Evolutionary conservation across 2,888 invertebrate genomes (phyloP).

Genomic region (Morpho helenor): DNA sequence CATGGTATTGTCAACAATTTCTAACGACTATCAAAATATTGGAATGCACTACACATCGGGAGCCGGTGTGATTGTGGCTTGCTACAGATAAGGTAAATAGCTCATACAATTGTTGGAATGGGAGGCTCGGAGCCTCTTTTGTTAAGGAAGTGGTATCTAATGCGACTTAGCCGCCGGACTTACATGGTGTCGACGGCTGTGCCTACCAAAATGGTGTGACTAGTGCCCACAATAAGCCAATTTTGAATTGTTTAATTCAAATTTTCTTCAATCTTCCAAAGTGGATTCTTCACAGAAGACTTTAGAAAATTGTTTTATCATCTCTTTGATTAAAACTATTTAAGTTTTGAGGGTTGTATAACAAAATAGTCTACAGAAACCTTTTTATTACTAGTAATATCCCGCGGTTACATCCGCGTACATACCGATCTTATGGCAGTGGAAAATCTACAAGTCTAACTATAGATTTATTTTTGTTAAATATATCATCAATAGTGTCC

Average conservation of each 20-base stretch:
- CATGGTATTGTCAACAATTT: no score
- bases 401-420: no score
- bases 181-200: conserved; percentile 67
- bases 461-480: no score
- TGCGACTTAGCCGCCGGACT: conserved; percentile 60
- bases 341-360: no score
- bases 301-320: no score
- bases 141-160: conserved; percentile 73
- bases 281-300: neutral
- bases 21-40: conserved; percentile 28
- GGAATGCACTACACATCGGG: conserved; percentile 37
- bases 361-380: no score
- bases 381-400: no score
- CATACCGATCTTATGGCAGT: no score
- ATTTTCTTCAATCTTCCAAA: neutral
- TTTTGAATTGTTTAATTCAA: conserved; percentile 37
- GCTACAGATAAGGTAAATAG: conserved; percentile 77
- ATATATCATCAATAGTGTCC: no score
- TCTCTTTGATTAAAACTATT: no score
- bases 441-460: no score
- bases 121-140: conserved; percentile 68
- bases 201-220: conserved; percentile 43
- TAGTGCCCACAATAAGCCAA: conserved; percentile 39
- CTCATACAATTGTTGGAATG: conserved; percentile 77
- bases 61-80: conserved; percentile 67